A percentile compares a stretch with the other conserved stretches of the same genome.
Evolutionary conservation across 2,113 vertebrate species (phyloP).

Genomic region (Natator depressus): DNA sequence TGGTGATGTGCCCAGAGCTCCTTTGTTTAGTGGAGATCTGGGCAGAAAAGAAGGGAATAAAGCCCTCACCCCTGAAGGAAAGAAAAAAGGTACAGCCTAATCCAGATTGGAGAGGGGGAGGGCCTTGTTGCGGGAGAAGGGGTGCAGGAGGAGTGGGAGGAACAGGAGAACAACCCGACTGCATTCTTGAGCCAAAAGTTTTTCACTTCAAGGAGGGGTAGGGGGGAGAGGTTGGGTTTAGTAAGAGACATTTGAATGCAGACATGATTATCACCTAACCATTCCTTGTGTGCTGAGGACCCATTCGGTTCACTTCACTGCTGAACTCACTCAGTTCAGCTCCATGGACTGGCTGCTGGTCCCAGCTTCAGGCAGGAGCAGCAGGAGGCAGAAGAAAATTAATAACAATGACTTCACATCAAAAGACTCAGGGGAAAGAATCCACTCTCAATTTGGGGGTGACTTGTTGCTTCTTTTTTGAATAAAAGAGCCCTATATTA

Average conservation of each 20-base stretch:
- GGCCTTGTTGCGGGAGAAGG: conserved; percentile 58
- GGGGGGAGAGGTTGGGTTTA: conserved; percentile 34
- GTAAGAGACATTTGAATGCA: background rate
- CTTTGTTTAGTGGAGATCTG: conserved; percentile 74
- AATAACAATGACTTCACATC: conserved; percentile 7
- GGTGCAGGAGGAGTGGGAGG: conserved; percentile 76
- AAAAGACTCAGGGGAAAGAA: background rate
- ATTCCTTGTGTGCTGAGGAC: background rate
- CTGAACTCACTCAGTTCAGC: background rate
- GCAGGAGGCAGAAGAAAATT: conserved; percentile 37
- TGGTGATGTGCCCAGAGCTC: conserved; percentile 78
- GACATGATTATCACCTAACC: conserved; percentile 29
- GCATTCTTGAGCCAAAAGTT: conserved; percentile 80
- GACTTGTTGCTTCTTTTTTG: background rate
- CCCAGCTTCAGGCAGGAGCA: background rate
- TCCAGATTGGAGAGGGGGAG: conserved; percentile 85
- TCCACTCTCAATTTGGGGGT: background rate
- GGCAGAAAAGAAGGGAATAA: conserved; percentile 80
- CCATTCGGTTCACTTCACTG: background rate
- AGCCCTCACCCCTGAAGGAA: conserved; percentile 80
- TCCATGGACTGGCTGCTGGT: background rate
- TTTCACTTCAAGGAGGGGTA: conserved; percentile 32
- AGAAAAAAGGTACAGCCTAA: conserved; percentile 84
- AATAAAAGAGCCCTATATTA: rapidly evolving
- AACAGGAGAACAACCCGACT: conserved; percentile 80